Evolutionary conservation across 2,113 vertebrate species (phyloP).

Genomic region (Crypturellus undulatus): DNA sequence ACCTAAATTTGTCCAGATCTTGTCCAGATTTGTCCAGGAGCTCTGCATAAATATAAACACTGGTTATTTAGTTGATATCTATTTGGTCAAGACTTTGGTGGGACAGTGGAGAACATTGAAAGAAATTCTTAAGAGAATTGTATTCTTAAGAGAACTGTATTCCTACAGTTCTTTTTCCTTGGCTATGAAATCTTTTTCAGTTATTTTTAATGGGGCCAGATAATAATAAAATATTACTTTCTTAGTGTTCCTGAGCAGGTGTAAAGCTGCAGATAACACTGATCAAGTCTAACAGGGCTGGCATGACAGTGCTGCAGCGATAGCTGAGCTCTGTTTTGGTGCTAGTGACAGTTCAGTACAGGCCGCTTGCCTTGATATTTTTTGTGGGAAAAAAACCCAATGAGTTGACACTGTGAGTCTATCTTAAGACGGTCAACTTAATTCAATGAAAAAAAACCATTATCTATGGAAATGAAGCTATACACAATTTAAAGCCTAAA

Average conservation of each 20-base stretch:
- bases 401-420: not conserved
- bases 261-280: not conserved
- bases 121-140: not conserved
- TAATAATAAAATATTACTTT: not conserved
- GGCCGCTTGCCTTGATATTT: not conserved
- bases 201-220: not conserved
- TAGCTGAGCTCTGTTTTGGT: not conserved
- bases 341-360: not conserved
- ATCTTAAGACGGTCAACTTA: not conserved
- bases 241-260: not conserved
- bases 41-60: not conserved
- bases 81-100: not conserved
- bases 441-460: not conserved
- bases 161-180: not conserved
- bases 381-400: not conserved
- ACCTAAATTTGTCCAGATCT: not conserved
- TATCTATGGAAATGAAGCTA: not conserved
- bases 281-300: not conserved
- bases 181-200: not conserved
- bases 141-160: too few relatives aligned
- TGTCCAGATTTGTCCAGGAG: not conserved
- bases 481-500: not conserved
- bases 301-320: not conserved
- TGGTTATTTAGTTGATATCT: not conserved
- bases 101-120: not conserved